Conservation (phyloP, 2,797 vertebrate species). For the Acanthornis magna region DNA sequence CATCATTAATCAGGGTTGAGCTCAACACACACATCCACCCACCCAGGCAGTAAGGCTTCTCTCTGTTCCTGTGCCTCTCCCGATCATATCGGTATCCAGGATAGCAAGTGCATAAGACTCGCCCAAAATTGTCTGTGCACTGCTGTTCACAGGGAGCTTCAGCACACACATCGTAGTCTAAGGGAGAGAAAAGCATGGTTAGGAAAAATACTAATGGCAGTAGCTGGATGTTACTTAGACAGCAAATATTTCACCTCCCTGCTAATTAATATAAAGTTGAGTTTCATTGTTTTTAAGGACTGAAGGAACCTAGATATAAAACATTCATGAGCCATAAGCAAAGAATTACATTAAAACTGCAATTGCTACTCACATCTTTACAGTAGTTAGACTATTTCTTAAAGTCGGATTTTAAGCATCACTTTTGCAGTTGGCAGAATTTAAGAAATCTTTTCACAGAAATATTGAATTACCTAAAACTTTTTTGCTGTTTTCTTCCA, state of each 20-base stretch:
- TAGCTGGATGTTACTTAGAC: background rate
- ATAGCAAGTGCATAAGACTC: constrained; percentile 95
- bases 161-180: constrained; percentile 90
- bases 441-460: background rate
- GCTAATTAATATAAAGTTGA: background rate
- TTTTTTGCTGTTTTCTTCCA: background rate
- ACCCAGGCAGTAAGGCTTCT: constrained; percentile 96
- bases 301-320: background rate
- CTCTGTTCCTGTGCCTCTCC: constrained; percentile 87
- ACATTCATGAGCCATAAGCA: background rate
- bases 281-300: background rate
- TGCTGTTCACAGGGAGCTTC: constrained; percentile 96
- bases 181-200: background rate
- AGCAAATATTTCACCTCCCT: background rate
- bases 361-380: background rate
- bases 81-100: constrained; percentile 92
- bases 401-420: background rate
- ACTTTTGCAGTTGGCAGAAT: background rate
- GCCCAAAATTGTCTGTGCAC: constrained; percentile 95
- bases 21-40: background rate
- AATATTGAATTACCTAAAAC: background rate
- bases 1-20: background rate
- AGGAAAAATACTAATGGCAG: background rate
- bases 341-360: background rate
- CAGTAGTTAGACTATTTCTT: background rate